phyloP scores from a whole-genome alignment of 35 echinoderm and acorn worm species.

The Stichopus chloronotus region DNA sequence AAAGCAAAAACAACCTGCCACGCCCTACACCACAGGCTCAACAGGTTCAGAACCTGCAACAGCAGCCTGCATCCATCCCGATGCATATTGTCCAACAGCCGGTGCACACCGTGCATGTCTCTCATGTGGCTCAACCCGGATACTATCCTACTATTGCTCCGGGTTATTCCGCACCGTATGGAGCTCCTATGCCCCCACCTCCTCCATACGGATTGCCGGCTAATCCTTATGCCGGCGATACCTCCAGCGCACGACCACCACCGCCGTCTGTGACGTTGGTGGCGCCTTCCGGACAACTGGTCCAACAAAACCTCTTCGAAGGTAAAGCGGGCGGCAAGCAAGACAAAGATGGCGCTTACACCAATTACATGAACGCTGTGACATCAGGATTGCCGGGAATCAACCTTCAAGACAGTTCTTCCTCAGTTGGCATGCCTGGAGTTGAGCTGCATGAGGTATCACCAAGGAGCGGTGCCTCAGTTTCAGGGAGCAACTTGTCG shows the following conservation, averaged over 20 bases:
- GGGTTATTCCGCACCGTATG: not conserved
- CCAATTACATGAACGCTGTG: conserved; percentile 25
- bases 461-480: not conserved
- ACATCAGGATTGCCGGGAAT: conserved; percentile 48
- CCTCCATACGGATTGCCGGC: not conserved
- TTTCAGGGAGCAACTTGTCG: not conserved
- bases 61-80: not conserved
- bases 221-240: conserved; percentile 1
- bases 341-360: not conserved
- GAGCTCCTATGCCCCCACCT: not conserved
- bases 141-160: not conserved
- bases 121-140: not conserved
- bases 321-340: not conserved
- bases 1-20: too few relatives aligned
- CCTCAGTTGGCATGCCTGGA: not conserved
- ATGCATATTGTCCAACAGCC: not conserved
- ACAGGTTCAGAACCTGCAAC: not conserved
- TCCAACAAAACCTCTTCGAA: not conserved
- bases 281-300: conserved; percentile 22
- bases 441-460: not conserved
- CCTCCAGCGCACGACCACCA: not conserved
- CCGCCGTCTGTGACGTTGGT: conserved; percentile 23
- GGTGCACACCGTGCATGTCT: not conserved
- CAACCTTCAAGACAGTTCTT: not conserved
- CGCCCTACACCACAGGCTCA: too few relatives aligned